Percentiles rank a stretch among this genome's conserved stretches.
phyloP scores from a whole-genome alignment of 2,113 vertebrate genomes.

The Eptatretus burgeri region DNA sequence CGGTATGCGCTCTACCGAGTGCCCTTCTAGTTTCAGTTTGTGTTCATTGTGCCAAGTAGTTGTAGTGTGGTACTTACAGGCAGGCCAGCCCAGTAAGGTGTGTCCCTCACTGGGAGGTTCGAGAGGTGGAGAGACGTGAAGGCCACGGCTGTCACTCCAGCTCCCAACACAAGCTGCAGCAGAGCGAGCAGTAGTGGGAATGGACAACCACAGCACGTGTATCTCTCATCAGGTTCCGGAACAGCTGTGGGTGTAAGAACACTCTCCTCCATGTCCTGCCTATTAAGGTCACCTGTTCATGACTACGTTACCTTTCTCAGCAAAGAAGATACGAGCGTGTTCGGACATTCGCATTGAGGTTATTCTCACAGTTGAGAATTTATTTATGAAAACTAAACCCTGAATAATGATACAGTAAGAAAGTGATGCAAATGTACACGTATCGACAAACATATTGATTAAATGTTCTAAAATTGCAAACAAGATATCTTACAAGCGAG shows the following conservation, averaged over 20 bases:
- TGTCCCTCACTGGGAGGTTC: conserved; percentile 54
- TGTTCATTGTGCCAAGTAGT: background rate
- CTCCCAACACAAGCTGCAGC: conserved; percentile 55
- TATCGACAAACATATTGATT: too few relatives aligned
- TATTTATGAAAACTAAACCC: background rate
- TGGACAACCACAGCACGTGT: conserved; percentile 45
- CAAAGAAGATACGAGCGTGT: background rate
- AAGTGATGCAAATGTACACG: too few relatives aligned
- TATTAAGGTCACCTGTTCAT: background rate
- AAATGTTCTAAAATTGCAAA: too few relatives aligned
- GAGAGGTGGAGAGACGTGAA: conserved; percentile 58
- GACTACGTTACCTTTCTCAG: background rate
- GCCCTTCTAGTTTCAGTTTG: background rate
- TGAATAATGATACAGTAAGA: background rate
- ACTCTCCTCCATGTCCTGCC: background rate
- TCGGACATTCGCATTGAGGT: background rate
- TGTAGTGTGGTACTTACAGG: conserved; percentile 40
- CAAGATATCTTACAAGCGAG: too few relatives aligned
- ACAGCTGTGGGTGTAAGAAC: too few relatives aligned
- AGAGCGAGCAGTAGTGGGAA: conserved; percentile 64
- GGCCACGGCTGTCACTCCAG: conserved; percentile 38
- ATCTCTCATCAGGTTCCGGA: conserved; percentile 19
- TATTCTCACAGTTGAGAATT: background rate
- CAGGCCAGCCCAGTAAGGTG: conserved; percentile 90
- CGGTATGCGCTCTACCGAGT: too few relatives aligned